Evolutionary conservation across 2,888 invertebrate genomes (phyloP).

Genomic region (Orchesellides sinensis): DNA sequence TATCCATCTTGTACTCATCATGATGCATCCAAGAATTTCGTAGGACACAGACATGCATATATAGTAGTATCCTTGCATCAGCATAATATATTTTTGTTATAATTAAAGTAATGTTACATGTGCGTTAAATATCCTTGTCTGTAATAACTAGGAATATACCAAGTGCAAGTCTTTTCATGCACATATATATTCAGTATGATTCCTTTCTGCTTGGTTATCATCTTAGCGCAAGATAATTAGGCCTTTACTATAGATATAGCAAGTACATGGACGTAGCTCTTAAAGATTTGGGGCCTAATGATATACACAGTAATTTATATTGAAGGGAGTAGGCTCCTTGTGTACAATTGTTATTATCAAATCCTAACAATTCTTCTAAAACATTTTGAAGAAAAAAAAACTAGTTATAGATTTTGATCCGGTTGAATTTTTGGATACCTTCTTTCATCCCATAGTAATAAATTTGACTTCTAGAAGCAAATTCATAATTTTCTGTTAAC

Average conservation of each 20-base stretch:
- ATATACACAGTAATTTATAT: not conserved
- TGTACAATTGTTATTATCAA: not conserved
- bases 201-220: not conserved
- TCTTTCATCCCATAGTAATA: not conserved
- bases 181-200: not conserved
- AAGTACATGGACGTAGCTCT: not conserved
- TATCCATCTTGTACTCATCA: not conserved
- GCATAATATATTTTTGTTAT: not conserved
- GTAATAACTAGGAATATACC: not conserved
- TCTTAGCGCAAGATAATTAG: not conserved
- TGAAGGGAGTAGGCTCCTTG: not conserved
- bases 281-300: not conserved
- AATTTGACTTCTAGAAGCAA: not conserved
- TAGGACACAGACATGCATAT: too few relatives aligned
- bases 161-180: not conserved
- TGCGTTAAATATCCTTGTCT: not conserved
- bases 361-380: not conserved
- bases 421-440: conserved; percentile 8
- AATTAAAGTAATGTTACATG: not conserved
- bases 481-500: not conserved
- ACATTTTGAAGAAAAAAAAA: conserved; percentile 24
- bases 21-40: not conserved
- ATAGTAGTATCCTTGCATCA: not conserved
- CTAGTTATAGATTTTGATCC: conserved; percentile 40
- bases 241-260: not conserved